A percentile compares a stretch with the other conserved stretches of the same genome.
Evolutionary conservation across 2,888 invertebrate species (phyloP).

Genomic region (Nesidiocoris tenuis): DNA sequence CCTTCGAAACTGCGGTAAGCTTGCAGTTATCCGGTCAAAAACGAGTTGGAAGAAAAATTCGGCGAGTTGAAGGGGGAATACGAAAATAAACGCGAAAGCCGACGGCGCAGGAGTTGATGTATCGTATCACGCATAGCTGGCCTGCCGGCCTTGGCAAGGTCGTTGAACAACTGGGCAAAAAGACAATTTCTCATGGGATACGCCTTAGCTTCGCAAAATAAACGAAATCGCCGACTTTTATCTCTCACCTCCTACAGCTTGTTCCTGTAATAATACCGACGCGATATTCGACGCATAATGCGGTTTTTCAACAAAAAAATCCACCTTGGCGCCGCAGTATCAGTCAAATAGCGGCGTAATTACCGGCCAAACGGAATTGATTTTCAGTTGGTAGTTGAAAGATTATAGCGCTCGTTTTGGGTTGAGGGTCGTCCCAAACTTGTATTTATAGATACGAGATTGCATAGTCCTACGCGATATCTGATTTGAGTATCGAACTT

Average conservation of each 20-base stretch:
- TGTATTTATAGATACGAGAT: too few species aligned
- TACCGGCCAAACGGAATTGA: neutral
- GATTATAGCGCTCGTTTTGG: too few species aligned
- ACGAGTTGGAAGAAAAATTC: neutral
- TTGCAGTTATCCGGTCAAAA: too few species aligned
- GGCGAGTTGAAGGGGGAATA: neutral
- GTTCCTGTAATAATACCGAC: neutral
- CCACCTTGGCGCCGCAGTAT: neutral
- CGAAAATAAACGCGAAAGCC: neutral
- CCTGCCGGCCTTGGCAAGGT: conserved; percentile 36
- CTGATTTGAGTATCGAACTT: too few species aligned
- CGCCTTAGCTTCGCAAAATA: conserved; percentile 14
- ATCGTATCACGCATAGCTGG: conserved; percentile 1
- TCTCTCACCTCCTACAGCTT: neutral
- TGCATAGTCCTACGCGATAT: too few species aligned
- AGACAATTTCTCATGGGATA: neutral
- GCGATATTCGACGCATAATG: neutral
- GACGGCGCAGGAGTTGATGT: conserved; percentile 30
- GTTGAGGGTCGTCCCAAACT: too few species aligned
- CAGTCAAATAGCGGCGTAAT: neutral
- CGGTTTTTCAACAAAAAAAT: neutral
- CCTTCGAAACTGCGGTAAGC: too few species aligned
- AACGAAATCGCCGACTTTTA: neutral
- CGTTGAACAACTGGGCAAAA: conserved; percentile 26
- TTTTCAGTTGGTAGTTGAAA: too few species aligned